Percentiles rank a stretch among this genome's conserved stretches.
phyloP scores from a whole-genome alignment of 2,113 vertebrate species.

The Falco punctatus region DNA sequence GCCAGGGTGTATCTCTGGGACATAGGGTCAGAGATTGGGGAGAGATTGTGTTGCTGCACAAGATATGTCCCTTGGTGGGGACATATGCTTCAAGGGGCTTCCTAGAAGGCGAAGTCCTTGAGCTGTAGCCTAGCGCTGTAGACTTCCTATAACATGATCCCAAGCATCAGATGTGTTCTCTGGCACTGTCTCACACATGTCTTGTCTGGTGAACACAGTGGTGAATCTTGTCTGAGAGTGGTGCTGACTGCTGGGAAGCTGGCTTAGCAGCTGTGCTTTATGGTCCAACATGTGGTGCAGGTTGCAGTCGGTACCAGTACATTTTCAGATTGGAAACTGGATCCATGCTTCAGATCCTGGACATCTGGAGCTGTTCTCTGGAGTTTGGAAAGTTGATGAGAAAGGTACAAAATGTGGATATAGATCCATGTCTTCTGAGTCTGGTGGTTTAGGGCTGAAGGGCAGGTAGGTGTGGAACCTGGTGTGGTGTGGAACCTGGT shows the following conservation, averaged over 20 bases:
- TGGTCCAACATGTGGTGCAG: background rate
- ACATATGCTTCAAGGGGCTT: background rate
- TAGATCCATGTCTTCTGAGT: too few species aligned
- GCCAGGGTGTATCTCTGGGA: background rate
- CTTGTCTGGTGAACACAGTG: fast-evolving
- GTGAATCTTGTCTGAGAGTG: fast-evolving
- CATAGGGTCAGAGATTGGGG: background rate
- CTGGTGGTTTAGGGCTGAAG: background rate
- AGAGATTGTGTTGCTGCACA: background rate
- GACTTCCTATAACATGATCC: background rate
- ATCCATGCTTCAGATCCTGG: fast-evolving
- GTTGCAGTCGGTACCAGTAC: background rate
- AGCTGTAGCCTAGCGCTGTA: background rate
- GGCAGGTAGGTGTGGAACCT: background rate
- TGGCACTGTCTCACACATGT: background rate
- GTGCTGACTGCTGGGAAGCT: background rate
- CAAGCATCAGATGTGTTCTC: background rate
- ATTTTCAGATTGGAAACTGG: background rate
- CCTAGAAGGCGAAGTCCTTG: background rate
- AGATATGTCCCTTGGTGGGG: too few species aligned
- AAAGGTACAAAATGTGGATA: background rate
- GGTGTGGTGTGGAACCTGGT: background rate
- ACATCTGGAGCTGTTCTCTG: background rate
- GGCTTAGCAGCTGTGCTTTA: background rate
- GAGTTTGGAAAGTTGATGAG: background rate